A percentile compares a stretch with the other conserved stretches of the same genome.
These are phyloP conservation scores for Pseudomyrmex dendroicus DNA, from an alignment of 1,140 invertebrate genomes.

Conservation along the genomic window DNA sequence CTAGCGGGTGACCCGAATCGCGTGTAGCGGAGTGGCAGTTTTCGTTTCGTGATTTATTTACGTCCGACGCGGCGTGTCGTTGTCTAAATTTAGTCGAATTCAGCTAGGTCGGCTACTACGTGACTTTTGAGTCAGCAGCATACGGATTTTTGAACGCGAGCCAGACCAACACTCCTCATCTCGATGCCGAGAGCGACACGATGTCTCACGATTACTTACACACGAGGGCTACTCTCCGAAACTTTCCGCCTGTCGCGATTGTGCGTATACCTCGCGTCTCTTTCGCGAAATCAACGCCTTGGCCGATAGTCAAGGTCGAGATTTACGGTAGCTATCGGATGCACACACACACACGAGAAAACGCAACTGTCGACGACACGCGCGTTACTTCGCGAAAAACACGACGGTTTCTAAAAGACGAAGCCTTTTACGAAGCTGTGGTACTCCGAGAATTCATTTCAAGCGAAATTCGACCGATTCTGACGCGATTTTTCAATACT, in stretches of 20 bases:
- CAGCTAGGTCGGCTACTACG: constrained; percentile 44
- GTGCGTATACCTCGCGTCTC: not conserved
- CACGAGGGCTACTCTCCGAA: constrained; percentile 5
- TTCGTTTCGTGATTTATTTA: constrained; percentile 42
- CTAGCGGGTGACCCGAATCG: constrained; percentile 36
- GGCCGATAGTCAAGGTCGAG: constrained; percentile 40
- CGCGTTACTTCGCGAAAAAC: constrained; percentile 15
- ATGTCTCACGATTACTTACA: constrained; percentile 10
- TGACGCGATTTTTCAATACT: too few species aligned
- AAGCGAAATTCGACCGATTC: too few species aligned
- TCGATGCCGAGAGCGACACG: constrained; percentile 25
- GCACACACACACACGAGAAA: not conserved
- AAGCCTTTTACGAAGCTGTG: too few species aligned
- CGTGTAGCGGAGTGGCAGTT: not conserved
- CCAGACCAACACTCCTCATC: constrained; percentile 26
- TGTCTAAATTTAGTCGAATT: constrained; percentile 46
- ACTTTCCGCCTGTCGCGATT: constrained; percentile 16
- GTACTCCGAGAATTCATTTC: too few species aligned
- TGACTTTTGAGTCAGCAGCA: constrained; percentile 52
- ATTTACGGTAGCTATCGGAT: constrained; percentile 11
- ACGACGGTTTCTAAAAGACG: not conserved
- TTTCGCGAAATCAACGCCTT: constrained; percentile 45
- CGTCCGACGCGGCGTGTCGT: constrained; percentile 19
- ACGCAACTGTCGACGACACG: not conserved
- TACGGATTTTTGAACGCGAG: constrained; percentile 41